phyloP scores from a whole-genome alignment of 2,797 vertebrate genomes.

The Tolypeutes matacus region DNA sequence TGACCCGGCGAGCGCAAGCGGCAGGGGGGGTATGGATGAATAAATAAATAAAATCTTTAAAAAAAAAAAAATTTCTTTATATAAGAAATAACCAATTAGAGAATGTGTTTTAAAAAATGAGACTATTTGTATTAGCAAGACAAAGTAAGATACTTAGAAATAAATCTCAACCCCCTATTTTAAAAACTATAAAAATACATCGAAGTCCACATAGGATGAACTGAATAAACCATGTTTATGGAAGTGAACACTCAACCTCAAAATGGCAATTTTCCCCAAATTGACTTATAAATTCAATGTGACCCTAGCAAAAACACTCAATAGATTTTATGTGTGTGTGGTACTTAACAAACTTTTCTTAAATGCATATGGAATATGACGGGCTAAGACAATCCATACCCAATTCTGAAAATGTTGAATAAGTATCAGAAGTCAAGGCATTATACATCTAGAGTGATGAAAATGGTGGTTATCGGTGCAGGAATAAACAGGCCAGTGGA shows the following conservation, averaged over 20 bases:
- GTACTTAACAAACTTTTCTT: background rate
- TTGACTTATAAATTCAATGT: conserved; percentile 6
- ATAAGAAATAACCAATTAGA: conserved; percentile 35
- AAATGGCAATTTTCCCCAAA: conserved; percentile 6
- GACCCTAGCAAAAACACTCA: conserved; percentile 5
- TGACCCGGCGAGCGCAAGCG: too few relatives aligned
- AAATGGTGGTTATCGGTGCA: background rate
- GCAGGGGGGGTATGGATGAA: too few relatives aligned
- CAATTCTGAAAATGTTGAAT: background rate
- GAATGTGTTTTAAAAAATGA: background rate
- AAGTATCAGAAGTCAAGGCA: background rate
- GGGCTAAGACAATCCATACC: background rate
- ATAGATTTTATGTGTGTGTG: background rate
- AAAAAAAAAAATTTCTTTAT: conserved; percentile 11
- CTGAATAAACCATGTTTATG: background rate
- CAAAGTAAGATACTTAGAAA: conserved; percentile 22
- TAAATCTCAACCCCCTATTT: background rate
- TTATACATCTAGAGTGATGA: background rate
- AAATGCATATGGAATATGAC: conserved; percentile 31
- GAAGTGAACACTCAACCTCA: background rate
- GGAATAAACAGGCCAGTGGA: background rate
- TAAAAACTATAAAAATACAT: background rate
- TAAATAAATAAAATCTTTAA: too few relatives aligned
- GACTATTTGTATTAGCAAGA: conserved; percentile 1
- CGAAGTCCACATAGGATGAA: background rate